Percentiles rank a stretch among this genome's conserved stretches.
Conservation (phyloP, 2,888 invertebrate species). For the Hirudinaria manillensis region DNA sequence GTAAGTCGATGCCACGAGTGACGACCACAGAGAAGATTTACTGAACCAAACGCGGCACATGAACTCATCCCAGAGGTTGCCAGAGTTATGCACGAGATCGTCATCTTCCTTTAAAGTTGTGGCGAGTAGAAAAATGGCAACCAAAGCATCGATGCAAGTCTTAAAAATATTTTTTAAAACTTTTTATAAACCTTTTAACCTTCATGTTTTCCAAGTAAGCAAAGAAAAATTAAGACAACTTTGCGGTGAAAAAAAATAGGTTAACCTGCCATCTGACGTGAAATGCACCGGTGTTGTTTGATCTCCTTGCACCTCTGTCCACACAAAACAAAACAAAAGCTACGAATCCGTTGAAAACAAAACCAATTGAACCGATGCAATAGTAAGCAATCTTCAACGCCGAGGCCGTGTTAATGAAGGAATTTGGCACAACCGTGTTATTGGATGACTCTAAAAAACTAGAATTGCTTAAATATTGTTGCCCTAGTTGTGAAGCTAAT, state of each 20-base stretch:
- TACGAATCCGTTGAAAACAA: neutral
- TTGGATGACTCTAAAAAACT: no score
- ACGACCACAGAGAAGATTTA: conserved; percentile 36
- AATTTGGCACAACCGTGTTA: no score
- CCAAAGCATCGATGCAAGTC: conserved; percentile 33
- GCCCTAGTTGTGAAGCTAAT: no score
- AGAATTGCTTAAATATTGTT: no score
- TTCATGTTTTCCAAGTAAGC: no score
- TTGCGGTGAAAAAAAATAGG: neutral
- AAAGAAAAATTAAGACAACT: neutral
- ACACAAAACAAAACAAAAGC: neutral
- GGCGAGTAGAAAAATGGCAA: conserved; percentile 32
- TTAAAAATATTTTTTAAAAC: neutral
- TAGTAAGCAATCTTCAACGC: conserved; percentile 3
- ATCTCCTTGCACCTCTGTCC: neutral
- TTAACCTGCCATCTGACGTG: conserved; percentile 3
- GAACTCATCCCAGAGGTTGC: conserved; percentile 23
- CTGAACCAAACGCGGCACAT: conserved; percentile 38
- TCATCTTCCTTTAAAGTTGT: conserved; percentile 26
- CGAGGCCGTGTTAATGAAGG: no score
- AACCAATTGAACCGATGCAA: neutral
- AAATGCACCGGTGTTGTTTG: neutral
- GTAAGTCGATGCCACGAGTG: conserved; percentile 38
- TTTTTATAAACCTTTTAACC: neutral
- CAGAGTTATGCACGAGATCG: neutral